Evolutionary conservation across 2,888 invertebrate genomes (phyloP).

Genomic region (Aphelenchoides bicaudatus): DNA sequence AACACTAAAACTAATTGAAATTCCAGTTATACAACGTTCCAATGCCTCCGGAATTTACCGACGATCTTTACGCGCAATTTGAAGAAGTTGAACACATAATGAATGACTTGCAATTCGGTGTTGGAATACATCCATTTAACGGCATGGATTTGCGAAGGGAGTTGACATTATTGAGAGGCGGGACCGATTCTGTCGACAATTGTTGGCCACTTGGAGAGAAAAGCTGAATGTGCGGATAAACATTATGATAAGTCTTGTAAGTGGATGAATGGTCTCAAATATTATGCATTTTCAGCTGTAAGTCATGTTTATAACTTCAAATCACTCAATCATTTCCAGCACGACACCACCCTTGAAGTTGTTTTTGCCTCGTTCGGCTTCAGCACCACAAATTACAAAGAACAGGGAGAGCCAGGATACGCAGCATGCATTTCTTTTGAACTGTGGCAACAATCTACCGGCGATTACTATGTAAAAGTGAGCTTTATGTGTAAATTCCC

Average conservation of each 20-base stretch:
- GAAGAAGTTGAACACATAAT: neutral
- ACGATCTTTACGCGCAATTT: conserved; percentile 1
- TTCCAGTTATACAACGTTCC: conserved; percentile 9
- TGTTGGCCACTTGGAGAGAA: neutral
- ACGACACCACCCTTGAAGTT: conserved; percentile 20
- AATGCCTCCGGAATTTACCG: conserved; percentile 8
- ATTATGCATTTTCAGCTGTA: conserved; percentile 11
- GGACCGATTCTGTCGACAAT: neutral
- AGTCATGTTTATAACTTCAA: neutral
- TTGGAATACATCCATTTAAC: conserved; percentile 7
- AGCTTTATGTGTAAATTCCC: neutral
- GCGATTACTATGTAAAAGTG: conserved; percentile 9
- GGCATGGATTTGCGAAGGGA: conserved; percentile 2
- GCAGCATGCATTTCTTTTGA: conserved; percentile 15
- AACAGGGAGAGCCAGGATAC: conserved; percentile 14
- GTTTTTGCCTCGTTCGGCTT: conserved; percentile 17
- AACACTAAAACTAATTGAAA: neutral
- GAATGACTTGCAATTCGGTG: conserved; percentile 7
- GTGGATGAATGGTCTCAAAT: conserved; percentile 15
- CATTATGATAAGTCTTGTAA: conserved; percentile 6
- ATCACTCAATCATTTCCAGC: conserved; percentile 1
- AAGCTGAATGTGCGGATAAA: neutral
- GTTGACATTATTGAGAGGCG: conserved; percentile 6
- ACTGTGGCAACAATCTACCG: conserved; percentile 2
- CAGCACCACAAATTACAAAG: conserved; percentile 5